These are phyloP conservation scores for Podarcis cretensis DNA, from an alignment of 2,113 vertebrate species.

Conservation along the genomic window DNA sequence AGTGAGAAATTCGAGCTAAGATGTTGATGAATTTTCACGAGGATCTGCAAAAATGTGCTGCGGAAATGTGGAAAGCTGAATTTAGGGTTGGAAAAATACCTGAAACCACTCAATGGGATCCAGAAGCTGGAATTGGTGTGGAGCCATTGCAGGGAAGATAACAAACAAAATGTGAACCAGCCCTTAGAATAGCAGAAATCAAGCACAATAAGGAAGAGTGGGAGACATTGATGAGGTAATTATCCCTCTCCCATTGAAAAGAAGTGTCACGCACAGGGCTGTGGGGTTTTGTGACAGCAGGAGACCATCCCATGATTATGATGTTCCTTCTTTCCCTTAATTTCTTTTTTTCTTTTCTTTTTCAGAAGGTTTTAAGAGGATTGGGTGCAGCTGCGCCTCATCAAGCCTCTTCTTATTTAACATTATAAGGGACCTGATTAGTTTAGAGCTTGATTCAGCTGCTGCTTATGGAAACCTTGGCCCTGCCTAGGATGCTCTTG, in stretches of 20 bases:
- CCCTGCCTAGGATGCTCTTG: constrained; percentile 17
- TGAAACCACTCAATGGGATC: neutral
- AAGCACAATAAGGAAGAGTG: constrained; percentile 9
- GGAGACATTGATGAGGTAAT: constrained; percentile 20
- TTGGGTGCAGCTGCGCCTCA: constrained; percentile 53
- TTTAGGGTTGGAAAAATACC: no score
- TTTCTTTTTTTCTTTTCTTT: constrained; percentile 44
- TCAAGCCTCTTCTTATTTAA: constrained; percentile 58
- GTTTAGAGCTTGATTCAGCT: constrained; percentile 66
- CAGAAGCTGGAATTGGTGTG: neutral
- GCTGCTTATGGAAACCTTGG: constrained; percentile 53
- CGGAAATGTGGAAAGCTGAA: no score
- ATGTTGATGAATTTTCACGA: no score
- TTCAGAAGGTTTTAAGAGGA: constrained; percentile 52
- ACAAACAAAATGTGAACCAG: neutral
- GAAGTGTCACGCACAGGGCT: constrained; percentile 8
- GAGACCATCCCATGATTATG: constrained; percentile 38
- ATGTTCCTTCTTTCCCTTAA: constrained; percentile 48
- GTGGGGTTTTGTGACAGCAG: constrained; percentile 40
- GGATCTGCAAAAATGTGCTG: no score
- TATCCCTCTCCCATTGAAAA: constrained; percentile 26
- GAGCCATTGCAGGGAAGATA: neutral
- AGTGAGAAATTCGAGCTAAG: no score
- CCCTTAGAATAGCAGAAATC: neutral
- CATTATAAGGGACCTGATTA: constrained; percentile 64